phyloP scores from a whole-genome alignment of 1,140 invertebrate genomes.

The Hyles euphorbiae region DNA sequence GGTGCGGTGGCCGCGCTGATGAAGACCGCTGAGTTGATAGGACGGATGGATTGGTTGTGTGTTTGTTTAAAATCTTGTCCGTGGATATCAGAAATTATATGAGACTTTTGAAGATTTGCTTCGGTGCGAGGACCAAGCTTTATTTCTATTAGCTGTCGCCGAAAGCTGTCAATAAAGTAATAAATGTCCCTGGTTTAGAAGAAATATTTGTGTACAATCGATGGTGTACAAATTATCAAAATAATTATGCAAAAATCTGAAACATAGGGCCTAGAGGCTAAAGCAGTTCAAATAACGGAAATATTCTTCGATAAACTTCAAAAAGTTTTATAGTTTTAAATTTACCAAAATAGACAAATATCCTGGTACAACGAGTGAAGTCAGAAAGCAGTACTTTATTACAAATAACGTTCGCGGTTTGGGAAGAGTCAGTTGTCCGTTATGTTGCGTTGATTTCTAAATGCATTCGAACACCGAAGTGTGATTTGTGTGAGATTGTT shows the following conservation, averaged over 20 bases:
- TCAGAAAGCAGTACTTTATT: not conserved
- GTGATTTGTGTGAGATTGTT: not conserved
- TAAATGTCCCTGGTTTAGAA: not conserved
- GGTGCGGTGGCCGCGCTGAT: conserved; percentile 24
- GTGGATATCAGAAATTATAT: not conserved
- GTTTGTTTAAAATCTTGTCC: conserved; percentile 15
- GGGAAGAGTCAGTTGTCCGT: conserved; percentile 13
- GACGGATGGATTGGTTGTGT: conserved; percentile 1
- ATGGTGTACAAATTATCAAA: not conserved
- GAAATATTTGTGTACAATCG: not conserved
- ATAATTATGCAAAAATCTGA: too few relatives aligned
- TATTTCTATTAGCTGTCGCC: too few relatives aligned
- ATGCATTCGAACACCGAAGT: not conserved
- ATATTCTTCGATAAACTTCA: not conserved
- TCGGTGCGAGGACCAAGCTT: too few relatives aligned
- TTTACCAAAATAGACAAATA: too few relatives aligned
- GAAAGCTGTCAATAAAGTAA: too few relatives aligned
- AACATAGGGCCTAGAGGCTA: too few relatives aligned
- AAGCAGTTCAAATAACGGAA: too few relatives aligned
- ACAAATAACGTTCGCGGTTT: conserved; percentile 20
- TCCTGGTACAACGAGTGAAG: not conserved
- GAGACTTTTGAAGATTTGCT: too few relatives aligned
- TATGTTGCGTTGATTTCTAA: conserved; percentile 12
- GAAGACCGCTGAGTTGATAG: conserved; percentile 12
- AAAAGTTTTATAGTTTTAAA: too few relatives aligned